A percentile compares a stretch with the other conserved stretches of the same genome.
These are phyloP conservation scores for Drosophila orena DNA, from an alignment of 1,140 invertebrate species.

Conservation along the genomic window DNA sequence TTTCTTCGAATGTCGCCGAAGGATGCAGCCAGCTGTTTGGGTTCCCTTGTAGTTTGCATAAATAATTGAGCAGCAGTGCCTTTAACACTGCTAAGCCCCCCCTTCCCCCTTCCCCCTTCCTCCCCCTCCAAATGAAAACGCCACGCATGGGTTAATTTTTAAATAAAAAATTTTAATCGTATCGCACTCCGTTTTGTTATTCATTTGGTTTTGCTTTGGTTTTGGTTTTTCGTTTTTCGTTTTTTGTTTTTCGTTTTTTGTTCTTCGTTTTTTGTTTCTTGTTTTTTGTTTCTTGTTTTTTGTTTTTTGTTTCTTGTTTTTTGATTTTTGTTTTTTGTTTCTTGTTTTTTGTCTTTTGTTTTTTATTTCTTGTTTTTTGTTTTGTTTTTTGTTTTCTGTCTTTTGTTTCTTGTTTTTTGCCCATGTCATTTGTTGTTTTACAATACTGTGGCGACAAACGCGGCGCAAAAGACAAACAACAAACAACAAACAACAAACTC, in stretches of 20 bases:
- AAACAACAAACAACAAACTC: slow-evolving; percentile 55
- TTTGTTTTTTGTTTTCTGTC: no score
- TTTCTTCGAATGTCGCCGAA: slow-evolving; percentile 68
- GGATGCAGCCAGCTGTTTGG: slow-evolving; percentile 42
- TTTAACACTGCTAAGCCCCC: slow-evolving; percentile 23
- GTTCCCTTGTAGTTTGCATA: slow-evolving; percentile 73
- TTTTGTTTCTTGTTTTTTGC: background rate
- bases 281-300: no score
- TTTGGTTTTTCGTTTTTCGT: no score
- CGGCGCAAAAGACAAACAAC: slow-evolving; percentile 48
- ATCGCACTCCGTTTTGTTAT: slow-evolving; percentile 23
- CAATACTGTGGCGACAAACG: slow-evolving; percentile 30
- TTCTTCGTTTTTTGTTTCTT: slow-evolving; percentile 22
- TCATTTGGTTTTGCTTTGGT: background rate
- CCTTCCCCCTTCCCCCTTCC: no score
- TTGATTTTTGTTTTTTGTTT: no score
- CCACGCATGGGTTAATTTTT: slow-evolving; percentile 40
- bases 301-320: no score
- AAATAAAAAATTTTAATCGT: slow-evolving; percentile 74
- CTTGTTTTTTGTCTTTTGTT: no score
- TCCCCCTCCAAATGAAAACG: slow-evolving; percentile 43
- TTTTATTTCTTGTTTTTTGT: no score
- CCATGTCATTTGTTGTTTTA: slow-evolving; percentile 33
- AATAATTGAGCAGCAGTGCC: slow-evolving; percentile 59
- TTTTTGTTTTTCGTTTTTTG: no score